Evolutionary conservation across 2,113 vertebrate genomes (phyloP), one percentile per base, ranked within the genome.

Genomic region (Daphoenositta chrysoptera): DNA sequence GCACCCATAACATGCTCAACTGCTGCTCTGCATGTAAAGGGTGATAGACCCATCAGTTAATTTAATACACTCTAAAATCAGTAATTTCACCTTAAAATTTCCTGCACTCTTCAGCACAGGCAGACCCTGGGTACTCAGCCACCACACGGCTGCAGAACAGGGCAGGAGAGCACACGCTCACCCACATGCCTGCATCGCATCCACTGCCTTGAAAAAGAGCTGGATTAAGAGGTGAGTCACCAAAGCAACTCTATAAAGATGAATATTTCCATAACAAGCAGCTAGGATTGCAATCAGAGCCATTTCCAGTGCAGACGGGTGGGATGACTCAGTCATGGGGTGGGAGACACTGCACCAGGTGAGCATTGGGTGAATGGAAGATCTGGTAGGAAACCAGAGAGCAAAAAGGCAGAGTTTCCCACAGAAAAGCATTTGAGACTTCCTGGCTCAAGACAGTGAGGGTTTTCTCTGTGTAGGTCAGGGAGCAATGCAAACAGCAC

Each of bases 181-280:
- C 12, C 42, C 11, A 6, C 40, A 53, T 0, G 0, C 64, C 39
- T 23, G 42, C 56, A 39, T 6, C 0, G 11, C 14, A 72, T 79
- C n/a, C 61, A 47, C n/a, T 1, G 4, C 58, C 60, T 54, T 54
- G 39, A 76, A 50, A 20, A 13, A 39, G 30, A 77, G 69, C 54
- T 84, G 69, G 73, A 92, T 92, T 79, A 85, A 51, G 13, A 63
- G 30, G 26, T 45, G 77, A 87, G 48, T 91, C 87, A 94, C 47
- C 58, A 72, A 57, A 93, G 28, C 54, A 44, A 7, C 39, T 57
- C 45, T 31, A 23, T 27, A 71, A 53, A 80, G 73, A 71, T 10
- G 6, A 79, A 0, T 27, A 72, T 75, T 87, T 91, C 69, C 18
- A 4, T 66, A 85, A 85, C 11, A 76, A 72, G 57, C 44, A 80